Base-by-base conservation (phyloP, 2,888 invertebrate species). In the Sesia apiformis region DNA sequence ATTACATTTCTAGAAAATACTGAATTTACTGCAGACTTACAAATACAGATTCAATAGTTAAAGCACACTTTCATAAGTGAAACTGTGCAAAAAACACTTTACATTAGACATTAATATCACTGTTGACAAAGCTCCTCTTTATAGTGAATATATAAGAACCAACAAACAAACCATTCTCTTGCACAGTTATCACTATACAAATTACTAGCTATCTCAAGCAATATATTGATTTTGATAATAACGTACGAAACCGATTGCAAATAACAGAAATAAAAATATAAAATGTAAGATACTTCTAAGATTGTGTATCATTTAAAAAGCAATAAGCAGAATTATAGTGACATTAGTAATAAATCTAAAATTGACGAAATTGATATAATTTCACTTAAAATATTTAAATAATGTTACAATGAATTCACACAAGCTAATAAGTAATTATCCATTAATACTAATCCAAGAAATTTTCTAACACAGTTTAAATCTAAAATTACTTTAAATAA, bases 301-400 rank as follows among this genome's bases (percentile, higher is more conserved):
- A 46, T 46, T 38, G 54, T 55, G 49, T 50, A 49, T 53, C 49
- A 23, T 23, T 54, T 52, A 50, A 49, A 68, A 73, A 78, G 74
- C 76, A 69, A 74, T 72, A 77, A 72, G 76, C 75, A 67, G 68
- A 78, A 74, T 71, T 70, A 79, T 74, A 68, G 69, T 70, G 74
- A 76, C 68, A 71, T 81, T 85, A 78, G 56, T 49, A 58, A 58
- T 58, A 84, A 87, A 81, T 86, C 86, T 87, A 89, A 89, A 89
- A 89, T 88, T 89, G 88, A 88, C 88, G 65, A 87, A 88, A 85
- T 87, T 89, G 88, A 89, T 89, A 89, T 89, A 83, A 81, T 81
- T 57, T 75, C 78, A 85, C 87, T 84, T 87, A 85, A 83, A 81
- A 72, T 70, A 70, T 66, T 53, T 57, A 77, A 80, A 77, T 79